Base-by-base conservation (phyloP, 2,888 invertebrate species). In the Ormyrus labotus region DNA sequence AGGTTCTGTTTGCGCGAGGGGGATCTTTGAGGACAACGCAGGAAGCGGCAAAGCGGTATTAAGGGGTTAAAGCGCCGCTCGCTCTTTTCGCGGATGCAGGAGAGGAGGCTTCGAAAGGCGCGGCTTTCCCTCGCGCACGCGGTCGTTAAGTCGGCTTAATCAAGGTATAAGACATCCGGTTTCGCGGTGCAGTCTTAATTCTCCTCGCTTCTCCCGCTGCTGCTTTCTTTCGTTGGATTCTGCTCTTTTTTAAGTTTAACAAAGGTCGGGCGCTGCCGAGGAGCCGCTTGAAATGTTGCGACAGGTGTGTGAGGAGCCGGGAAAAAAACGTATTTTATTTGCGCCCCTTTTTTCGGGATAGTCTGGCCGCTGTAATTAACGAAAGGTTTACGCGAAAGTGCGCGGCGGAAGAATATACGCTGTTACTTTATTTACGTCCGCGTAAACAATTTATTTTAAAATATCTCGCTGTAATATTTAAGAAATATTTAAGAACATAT, bases 131-230 rank as follows among this genome's bases (percentile, higher is more conserved):
- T 64, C 13, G 45, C 63, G 10, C 53, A 19, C 51, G 34, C 60
- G 60, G n/a, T 81, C 70, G 77, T 81, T 78, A 81, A 78, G 48
- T 81, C 70, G 70, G 70, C 73, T 81, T 81, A 81, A 81, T 81
- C 81, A 81, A 51, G 70, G 69, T 61, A 53, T 61, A 65, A 69
- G 64, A 69, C 73, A 78, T 81, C 81, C 81, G 77, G 76, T 72
- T 69, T 50, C 48, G 4, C 13, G 48, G 10, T 34, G 3, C 10
- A 10, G 19, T 64, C 57, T 63, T 45, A 11, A n/a, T 53, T 13
- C 61, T 53, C 55, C 48, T 53, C 51, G 45, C 11, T 67, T 34
- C 50, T 13, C 61, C 5, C 11, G 19, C n/a, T 50, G 3, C 50
- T 65, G 34, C 34, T 47, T 60, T 58, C 47, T 74, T 60, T 79